phyloP scores from a whole-genome alignment of 2,797 vertebrate genomes.

The Phoxinus dragarum region DNA sequence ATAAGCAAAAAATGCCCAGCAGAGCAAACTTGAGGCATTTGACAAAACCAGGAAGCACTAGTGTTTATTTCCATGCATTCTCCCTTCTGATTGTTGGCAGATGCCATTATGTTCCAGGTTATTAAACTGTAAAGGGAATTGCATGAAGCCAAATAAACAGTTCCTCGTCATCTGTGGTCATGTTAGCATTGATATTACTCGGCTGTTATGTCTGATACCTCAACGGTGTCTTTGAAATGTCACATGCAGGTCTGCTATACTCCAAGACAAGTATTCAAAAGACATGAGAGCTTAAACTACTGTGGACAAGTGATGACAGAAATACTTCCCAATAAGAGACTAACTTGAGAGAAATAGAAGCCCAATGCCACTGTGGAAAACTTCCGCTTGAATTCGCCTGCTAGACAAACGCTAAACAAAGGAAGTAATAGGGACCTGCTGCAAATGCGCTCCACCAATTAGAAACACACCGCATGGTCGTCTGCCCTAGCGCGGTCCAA shows the following conservation, averaged over 20 bases:
- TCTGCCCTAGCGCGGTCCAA: constrained; percentile 61
- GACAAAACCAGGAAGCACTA: constrained; percentile 85
- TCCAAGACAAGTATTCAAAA: constrained; percentile 1
- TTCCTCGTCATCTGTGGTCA: constrained; percentile 59
- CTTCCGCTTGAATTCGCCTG: constrained; percentile 35
- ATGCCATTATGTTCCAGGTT: constrained; percentile 85
- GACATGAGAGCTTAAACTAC: constrained; percentile 10
- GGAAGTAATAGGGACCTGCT: constrained; percentile 69
- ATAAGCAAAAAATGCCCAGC: constrained; percentile 1
- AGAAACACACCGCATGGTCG: constrained; percentile 66
- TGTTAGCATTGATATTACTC: constrained; percentile 60
- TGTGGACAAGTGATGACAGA: constrained; percentile 18
- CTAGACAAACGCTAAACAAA: constrained; percentile 55
- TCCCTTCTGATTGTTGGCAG: constrained; percentile 90
- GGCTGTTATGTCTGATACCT: constrained; percentile 54
- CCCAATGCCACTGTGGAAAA: constrained; percentile 27
- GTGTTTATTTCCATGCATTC: constrained; percentile 89
- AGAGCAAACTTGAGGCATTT: constrained; percentile 62
- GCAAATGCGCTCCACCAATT: constrained; percentile 64
- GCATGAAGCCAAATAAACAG: constrained; percentile 66
- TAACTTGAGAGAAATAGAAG: constrained; percentile 14
- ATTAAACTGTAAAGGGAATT: constrained; percentile 68
- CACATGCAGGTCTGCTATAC: constrained; percentile 24
- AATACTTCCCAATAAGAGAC: constrained; percentile 25
- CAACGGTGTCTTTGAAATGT: constrained; percentile 63